phyloP scores from a whole-genome alignment of 2,113 vertebrate species.

The Vicugna pacos region DNA sequence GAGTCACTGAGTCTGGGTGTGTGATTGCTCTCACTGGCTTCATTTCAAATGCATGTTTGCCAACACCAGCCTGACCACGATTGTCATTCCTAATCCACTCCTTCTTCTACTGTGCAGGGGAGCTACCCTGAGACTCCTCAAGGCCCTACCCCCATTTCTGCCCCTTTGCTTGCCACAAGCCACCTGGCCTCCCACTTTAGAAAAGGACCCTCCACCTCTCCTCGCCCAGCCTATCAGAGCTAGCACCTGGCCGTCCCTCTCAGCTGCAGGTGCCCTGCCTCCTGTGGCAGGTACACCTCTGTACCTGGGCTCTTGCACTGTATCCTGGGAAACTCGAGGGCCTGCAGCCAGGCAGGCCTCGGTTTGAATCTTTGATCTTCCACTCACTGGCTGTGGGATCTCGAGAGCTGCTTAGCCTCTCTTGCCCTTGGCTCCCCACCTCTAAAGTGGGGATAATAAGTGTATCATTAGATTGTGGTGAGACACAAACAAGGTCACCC shows the following conservation, averaged over 20 bases:
- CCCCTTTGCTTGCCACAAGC: neutral
- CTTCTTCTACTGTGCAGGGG: neutral
- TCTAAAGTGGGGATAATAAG: neutral
- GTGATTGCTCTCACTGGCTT: neutral
- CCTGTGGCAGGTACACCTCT: neutral
- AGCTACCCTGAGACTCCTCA: neutral
- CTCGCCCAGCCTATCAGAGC: neutral
- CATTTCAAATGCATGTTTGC: neutral
- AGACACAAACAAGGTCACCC: neutral
- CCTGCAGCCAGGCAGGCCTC: neutral
- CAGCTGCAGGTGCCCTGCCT: neutral
- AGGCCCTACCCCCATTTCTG: neutral
- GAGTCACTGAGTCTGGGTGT: neutral
- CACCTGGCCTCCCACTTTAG: neutral
- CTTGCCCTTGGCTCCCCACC: neutral
- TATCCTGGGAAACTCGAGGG: neutral
- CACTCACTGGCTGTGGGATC: neutral
- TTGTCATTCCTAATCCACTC: neutral
- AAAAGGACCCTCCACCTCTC: neutral
- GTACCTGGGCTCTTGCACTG: neutral
- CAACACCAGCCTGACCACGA: neutral
- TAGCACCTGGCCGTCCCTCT: neutral
- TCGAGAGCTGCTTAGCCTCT: neutral
- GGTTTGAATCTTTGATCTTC: neutral
- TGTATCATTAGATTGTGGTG: neutral